Percentiles rank a stretch among this genome's conserved stretches.
These are phyloP conservation scores for Onthophagus sagittarius DNA, from an alignment of 2,888 invertebrate species.

Conservation along the genomic window DNA sequence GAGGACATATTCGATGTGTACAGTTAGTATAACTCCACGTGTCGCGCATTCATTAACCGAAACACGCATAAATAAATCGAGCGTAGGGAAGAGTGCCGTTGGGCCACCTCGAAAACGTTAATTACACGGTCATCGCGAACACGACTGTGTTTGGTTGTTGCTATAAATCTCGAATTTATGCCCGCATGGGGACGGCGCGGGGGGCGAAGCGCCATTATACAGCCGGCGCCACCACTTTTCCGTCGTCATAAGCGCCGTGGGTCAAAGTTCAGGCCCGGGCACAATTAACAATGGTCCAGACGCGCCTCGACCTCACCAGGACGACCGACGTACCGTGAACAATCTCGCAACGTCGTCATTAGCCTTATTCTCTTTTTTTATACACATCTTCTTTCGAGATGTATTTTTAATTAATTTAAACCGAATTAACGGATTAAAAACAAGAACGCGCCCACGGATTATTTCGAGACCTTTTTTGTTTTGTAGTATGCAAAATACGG, in stretches of 20 bases:
- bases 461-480: background rate
- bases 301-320: background rate
- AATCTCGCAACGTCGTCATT: background rate
- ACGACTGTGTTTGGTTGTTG: slow-evolving; percentile 12
- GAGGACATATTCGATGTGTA: background rate
- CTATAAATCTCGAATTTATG: slow-evolving; percentile 22
- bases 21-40: background rate
- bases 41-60: background rate
- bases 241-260: slow-evolving; percentile 18
- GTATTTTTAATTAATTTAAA: background rate
- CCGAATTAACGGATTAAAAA: background rate
- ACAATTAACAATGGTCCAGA: slow-evolving; percentile 35
- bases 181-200: slow-evolving; percentile 11
- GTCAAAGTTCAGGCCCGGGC: slow-evolving; percentile 37
- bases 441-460: background rate
- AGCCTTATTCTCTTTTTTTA: background rate
- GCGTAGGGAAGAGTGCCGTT: background rate
- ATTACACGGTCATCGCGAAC: slow-evolving; percentile 19
- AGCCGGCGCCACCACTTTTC: slow-evolving; percentile 31
- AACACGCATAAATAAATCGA: background rate
- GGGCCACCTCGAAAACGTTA: slow-evolving; percentile 10
- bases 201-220: slow-evolving; percentile 17
- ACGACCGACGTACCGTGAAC: background rate
- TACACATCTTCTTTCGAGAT: background rate
- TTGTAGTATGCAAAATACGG: too few relatives aligned